These are phyloP conservation scores for Drosophila elegans DNA, from an alignment of 1,140 invertebrate genomes.

Conservation along the genomic window DNA sequence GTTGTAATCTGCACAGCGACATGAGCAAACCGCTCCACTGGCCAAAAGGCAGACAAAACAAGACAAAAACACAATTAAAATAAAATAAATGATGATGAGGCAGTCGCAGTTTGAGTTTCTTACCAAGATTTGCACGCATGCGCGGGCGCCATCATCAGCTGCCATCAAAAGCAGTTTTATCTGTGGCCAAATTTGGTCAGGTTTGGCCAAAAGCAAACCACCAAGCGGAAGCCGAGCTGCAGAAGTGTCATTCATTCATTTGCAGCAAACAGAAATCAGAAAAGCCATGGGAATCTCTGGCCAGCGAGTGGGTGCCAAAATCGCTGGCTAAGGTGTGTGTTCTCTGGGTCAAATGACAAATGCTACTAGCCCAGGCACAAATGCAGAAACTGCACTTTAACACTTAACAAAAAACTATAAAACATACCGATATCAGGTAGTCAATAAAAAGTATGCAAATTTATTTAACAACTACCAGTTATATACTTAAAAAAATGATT, in stretches of 20 bases:
- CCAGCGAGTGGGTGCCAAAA: slow-evolving; percentile 71
- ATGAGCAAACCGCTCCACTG: slow-evolving; percentile 65
- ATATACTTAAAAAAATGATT: no score
- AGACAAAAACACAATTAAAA: slow-evolving; percentile 66
- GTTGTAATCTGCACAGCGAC: slow-evolving; percentile 76
- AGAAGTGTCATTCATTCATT: slow-evolving; percentile 68
- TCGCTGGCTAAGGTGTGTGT: slow-evolving; percentile 58
- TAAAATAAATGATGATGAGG: slow-evolving; percentile 78
- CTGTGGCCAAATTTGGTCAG: slow-evolving; percentile 77
- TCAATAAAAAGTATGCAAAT: background rate
- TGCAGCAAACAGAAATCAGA: slow-evolving; percentile 11
- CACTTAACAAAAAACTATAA: slow-evolving; percentile 3
- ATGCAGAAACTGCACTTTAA: slow-evolving; percentile 12
- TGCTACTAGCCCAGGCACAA: slow-evolving; percentile 9
- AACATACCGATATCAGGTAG: background rate
- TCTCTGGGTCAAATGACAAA: slow-evolving; percentile 43
- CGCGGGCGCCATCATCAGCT: slow-evolving; percentile 81
- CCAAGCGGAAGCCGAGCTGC: slow-evolving; percentile 48
- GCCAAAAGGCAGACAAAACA: slow-evolving; percentile 3
- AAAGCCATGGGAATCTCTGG: slow-evolving; percentile 70
- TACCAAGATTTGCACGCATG: slow-evolving; percentile 62
- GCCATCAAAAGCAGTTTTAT: slow-evolving; percentile 54
- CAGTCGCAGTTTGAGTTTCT: slow-evolving; percentile 14
- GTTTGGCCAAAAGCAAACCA: slow-evolving; percentile 48
- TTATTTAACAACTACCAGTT: no score